These are phyloP conservation scores for Bedellia somnulentella DNA, from an alignment of 2,888 invertebrate species.

Conservation along the genomic window DNA sequence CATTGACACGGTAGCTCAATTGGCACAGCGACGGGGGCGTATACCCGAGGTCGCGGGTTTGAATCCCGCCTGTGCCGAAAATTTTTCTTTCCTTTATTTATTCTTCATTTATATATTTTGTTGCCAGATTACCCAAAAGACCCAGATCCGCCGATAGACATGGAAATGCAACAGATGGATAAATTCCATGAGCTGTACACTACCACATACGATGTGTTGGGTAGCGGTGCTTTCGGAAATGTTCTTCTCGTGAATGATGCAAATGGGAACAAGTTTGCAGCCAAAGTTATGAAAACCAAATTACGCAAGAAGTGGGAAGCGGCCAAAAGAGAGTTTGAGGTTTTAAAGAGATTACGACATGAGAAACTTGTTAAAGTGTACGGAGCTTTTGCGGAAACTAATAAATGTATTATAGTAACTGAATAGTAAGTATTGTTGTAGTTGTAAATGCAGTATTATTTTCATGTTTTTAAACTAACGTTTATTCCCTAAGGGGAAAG, in stretches of 20 bases:
- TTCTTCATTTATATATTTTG: too few relatives aligned
- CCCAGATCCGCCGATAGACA: background rate
- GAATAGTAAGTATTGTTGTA: background rate
- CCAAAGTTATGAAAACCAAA: background rate
- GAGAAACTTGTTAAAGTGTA: background rate
- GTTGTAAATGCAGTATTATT: too few relatives aligned
- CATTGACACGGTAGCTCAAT: too few relatives aligned
- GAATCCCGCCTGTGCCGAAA: too few relatives aligned
- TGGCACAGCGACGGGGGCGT: too few relatives aligned
- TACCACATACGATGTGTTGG: background rate
- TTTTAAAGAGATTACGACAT: background rate
- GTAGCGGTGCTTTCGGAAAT: background rate
- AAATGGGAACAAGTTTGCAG: background rate
- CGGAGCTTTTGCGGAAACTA: background rate
- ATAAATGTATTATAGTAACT: background rate
- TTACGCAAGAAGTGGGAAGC: background rate
- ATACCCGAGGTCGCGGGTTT: too few relatives aligned
- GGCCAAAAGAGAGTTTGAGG: constrained; percentile 1
- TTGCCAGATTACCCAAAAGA: background rate
- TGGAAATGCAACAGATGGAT: background rate
- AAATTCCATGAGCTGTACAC: background rate
- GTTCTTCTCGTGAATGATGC: background rate
- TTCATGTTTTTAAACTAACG: too few relatives aligned
- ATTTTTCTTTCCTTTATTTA: too few relatives aligned
- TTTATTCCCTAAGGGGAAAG: too few relatives aligned